A percentile compares a stretch with the other conserved stretches of the same genome.
Evolutionary conservation across 2,113 vertebrate genomes (phyloP).

Genomic region (Nansenia antarctica): DNA sequence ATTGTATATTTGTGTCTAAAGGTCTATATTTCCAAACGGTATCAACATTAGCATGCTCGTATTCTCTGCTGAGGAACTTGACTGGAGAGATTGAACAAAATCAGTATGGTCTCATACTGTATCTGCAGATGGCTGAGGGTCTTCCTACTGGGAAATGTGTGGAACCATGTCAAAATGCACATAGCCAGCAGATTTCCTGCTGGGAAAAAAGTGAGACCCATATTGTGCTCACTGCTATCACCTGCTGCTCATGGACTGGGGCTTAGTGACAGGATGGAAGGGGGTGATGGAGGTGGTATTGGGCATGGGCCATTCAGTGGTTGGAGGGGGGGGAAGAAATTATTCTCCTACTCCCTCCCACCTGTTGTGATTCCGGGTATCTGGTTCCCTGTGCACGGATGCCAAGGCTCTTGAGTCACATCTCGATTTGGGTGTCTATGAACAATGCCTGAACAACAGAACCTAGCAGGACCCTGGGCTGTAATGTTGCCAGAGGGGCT

Average conservation of each 20-base stretch:
- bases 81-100: too few relatives aligned
- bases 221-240: too few relatives aligned
- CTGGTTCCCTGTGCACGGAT: conserved; percentile 60
- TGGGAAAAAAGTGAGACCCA: too few relatives aligned
- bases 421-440: conserved; percentile 38
- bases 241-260: conserved; percentile 22
- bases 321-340: conserved; percentile 16
- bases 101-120: too few relatives aligned
- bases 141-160: too few relatives aligned
- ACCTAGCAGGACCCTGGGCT: background rate
- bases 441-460: conserved; percentile 44
- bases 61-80: too few relatives aligned
- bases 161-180: too few relatives aligned
- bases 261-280: conserved; percentile 16
- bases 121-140: too few relatives aligned
- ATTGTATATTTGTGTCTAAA: too few relatives aligned
- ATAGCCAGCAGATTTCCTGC: too few relatives aligned
- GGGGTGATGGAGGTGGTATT: conserved; percentile 4
- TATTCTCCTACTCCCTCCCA: background rate
- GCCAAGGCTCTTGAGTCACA: conserved; percentile 48
- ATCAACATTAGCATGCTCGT: too few relatives aligned
- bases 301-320: background rate
- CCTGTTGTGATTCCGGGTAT: conserved; percentile 62
- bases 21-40: too few relatives aligned
- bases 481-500: background rate